Evolutionary conservation across 2,888 invertebrate genomes (phyloP).

Genomic region (Myopa tessellatipennis): DNA sequence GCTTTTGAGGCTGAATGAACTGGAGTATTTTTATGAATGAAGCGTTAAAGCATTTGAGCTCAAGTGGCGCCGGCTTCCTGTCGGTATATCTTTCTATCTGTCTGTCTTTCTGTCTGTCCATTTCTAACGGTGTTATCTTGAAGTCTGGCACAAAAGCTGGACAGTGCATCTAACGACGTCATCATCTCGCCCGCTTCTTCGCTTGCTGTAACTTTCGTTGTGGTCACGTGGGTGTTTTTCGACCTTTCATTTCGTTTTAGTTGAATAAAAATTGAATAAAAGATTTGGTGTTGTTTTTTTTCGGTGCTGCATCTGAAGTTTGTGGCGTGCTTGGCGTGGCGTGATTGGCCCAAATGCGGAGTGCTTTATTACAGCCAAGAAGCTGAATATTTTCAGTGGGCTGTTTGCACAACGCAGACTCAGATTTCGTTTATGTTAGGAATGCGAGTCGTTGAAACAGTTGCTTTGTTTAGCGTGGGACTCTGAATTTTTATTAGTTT

Average conservation of each 20-base stretch:
- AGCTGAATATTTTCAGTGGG: neutral
- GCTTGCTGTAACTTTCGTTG: constrained; percentile 2
- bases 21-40: constrained; percentile 16
- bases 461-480: neutral
- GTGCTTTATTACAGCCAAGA: neutral
- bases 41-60: neutral
- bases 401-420: neutral
- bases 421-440: neutral
- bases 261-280: constrained; percentile 1
- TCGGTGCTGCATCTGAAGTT: neutral
- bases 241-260: neutral
- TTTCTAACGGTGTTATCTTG: neutral
- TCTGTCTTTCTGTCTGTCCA: neutral
- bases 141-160: neutral
- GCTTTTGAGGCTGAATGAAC: neutral
- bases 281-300: neutral
- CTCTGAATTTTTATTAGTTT: neutral
- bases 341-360: neutral
- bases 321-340: no score
- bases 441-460: neutral
- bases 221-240: neutral
- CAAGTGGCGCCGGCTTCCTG: neutral
- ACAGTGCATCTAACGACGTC: neutral
- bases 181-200: neutral
- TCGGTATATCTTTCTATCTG: neutral